Base-by-base conservation (phyloP, 2,888 invertebrate genomes). In the Halictus quadricinctus region DNA sequence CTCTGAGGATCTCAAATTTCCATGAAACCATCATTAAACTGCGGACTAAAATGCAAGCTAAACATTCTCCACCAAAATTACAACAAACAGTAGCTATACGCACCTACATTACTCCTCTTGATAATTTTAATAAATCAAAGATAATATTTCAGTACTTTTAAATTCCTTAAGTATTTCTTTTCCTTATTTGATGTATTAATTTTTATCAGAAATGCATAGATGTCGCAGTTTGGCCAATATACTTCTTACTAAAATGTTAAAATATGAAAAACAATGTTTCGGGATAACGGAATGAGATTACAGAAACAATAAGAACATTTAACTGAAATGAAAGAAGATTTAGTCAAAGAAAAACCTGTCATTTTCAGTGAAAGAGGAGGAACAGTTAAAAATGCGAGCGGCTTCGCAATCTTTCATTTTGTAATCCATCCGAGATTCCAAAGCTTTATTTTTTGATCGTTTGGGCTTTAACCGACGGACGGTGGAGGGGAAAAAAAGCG, bases 381-480 rank as follows among this genome's bases (percentile, higher is more conserved):
- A 13, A 4, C 6, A 5, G 13, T 25, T 25, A 54, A 54, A 54
- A 54, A 54, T 54, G 10, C 21, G 8, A 8, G 8, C 2, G 54
- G 21, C 10, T 10, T 21, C 21, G 60, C 25, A 25, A 25, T 29
- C 15, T 60, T 60, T 60, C 15, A 60, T 25, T 60, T 60, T 60
- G 25, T 25, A 60, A 60, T 25, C 25, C 25, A 6, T 7, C 25
- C 60, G 15, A 13, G 60, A n/a, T 25, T 60, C 25, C 60, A 7
- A 60, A 60, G 60, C 25, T 60, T 29, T 29, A 60, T 60, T 60
- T 60, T 60, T 60, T 25, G 60, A 29, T 43, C 41, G 69, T 43
- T 18, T 36, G 8, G 36, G 72, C 43, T 85, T 86, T 81, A 81
- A 83, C 78, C 58, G 29, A 80, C 69, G 29, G 64, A 64, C n/a